Conservation (phyloP, 1,140 invertebrate genomes). For the Polypedilum pembai region DNA sequence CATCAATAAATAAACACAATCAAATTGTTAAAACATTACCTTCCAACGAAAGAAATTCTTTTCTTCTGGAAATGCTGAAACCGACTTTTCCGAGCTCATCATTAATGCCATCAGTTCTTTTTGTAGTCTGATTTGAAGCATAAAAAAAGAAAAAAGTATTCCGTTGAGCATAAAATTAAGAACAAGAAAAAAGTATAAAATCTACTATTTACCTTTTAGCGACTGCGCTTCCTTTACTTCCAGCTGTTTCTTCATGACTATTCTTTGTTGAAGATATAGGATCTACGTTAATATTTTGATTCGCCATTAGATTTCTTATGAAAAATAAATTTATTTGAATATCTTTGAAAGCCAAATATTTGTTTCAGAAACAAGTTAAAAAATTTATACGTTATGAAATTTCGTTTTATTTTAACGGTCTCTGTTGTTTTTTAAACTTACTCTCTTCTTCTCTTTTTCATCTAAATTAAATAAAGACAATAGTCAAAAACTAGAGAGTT, state of each 20-base stretch:
- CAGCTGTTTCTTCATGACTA: not conserved
- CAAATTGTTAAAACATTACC: slow-evolving; percentile 40
- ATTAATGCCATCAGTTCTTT: slow-evolving; percentile 77
- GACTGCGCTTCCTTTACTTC: slow-evolving; percentile 11
- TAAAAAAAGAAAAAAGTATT: not conserved
- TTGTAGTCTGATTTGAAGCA: slow-evolving; percentile 54
- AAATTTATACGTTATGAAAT: no score
- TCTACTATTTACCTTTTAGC: not conserved
- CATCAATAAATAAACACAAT: no score
- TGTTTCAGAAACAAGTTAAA: no score
- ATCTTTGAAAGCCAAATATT: no score
- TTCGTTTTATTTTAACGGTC: no score
- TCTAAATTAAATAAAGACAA: no score
- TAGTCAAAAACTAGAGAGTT: no score
- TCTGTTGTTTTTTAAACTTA: no score
- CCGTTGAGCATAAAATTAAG: not conserved
- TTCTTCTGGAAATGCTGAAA: slow-evolving; percentile 93
- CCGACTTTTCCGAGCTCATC: slow-evolving; percentile 81
- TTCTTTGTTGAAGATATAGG: not conserved
- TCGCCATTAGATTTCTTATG: not conserved
- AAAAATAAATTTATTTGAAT: not conserved
- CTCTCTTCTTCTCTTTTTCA: no score
- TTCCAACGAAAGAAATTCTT: slow-evolving; percentile 96
- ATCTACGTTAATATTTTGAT: not conserved
- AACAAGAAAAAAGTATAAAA: not conserved